Conservation (phyloP, 2,797 vertebrate genomes). For the Pagetopsis macropterus region DNA sequence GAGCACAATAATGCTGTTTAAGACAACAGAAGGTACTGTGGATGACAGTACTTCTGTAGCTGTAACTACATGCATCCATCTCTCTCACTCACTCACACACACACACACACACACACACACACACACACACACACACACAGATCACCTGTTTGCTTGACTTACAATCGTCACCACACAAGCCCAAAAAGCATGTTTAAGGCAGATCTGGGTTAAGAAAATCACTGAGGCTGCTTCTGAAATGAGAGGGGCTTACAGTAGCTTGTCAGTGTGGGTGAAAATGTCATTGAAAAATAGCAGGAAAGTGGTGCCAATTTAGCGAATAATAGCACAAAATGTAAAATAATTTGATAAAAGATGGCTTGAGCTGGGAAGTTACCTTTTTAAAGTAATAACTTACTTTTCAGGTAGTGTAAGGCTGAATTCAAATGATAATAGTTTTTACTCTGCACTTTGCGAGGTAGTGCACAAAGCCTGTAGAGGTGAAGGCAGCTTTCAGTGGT, state of each 20-base stretch:
- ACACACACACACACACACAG: neutral
- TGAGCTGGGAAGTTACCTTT: too few species aligned
- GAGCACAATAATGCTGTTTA: constrained; percentile 29
- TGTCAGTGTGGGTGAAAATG: constrained; percentile 5
- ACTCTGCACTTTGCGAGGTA: too few species aligned
- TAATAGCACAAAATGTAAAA: too few species aligned
- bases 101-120: too few species aligned
- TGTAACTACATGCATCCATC: constrained; percentile 27
- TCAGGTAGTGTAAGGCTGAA: too few species aligned
- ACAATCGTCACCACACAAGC: constrained; percentile 4
- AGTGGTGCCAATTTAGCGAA: too few species aligned
- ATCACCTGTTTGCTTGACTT: constrained; percentile 16
- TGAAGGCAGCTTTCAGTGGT: too few species aligned
- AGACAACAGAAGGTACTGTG: constrained; percentile 48
- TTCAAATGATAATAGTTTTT: too few species aligned
- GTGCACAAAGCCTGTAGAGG: too few species aligned
- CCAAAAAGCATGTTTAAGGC: constrained; percentile 19
- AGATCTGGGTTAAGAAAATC: constrained; percentile 18
- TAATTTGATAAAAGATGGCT: too few species aligned
- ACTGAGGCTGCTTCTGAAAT: constrained; percentile 9
- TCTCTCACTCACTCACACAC: too few species aligned
- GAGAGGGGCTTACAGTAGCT: neutral
- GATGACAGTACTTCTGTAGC: constrained; percentile 33
- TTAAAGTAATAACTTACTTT: too few species aligned
- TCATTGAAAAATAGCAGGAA: neutral